Percentiles rank a stretch among this genome's conserved stretches.
Evolutionary conservation across 2,113 vertebrate species (phyloP).

Genomic region (Sebastes fasciatus): DNA sequence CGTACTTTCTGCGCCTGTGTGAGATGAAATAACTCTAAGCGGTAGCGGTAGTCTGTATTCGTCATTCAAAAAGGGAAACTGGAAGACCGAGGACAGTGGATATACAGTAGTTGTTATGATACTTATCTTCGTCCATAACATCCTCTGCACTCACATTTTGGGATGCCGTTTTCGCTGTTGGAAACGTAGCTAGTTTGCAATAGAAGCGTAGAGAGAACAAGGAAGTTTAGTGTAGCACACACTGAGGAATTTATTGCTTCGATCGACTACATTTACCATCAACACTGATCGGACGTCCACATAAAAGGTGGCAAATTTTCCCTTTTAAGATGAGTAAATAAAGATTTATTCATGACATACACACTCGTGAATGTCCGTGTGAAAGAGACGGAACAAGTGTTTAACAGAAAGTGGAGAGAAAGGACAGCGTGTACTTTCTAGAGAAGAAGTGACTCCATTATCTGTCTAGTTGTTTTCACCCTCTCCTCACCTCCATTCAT

Average conservation of each 20-base stretch:
- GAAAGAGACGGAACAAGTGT: background rate
- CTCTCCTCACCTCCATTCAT: constrained; percentile 54
- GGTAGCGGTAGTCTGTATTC: too few relatives aligned
- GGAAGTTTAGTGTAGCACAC: too few relatives aligned
- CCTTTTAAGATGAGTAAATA: background rate
- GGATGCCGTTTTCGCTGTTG: too few relatives aligned
- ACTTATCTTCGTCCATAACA: too few relatives aligned
- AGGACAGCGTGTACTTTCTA: constrained; percentile 26
- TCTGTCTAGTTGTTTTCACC: constrained; percentile 38
- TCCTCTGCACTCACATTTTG: too few relatives aligned
- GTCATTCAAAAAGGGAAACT: too few relatives aligned
- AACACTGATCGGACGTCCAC: background rate
- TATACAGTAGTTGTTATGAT: too few relatives aligned
- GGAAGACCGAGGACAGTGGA: too few relatives aligned
- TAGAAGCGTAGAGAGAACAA: too few relatives aligned
- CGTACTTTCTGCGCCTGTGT: too few relatives aligned
- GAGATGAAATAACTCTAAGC: too few relatives aligned
- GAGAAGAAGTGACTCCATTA: constrained; percentile 52
- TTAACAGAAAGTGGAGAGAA: background rate
- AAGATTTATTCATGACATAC: background rate
- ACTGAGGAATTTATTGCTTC: background rate
- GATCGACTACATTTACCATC: background rate
- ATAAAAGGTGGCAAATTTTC: background rate
- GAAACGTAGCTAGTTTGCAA: too few relatives aligned
- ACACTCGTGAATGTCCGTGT: background rate